These are phyloP conservation scores for Ophioderma brevispina DNA, from an alignment of 35 echinoderm and acorn worm genomes.

Conservation along the genomic window DNA sequence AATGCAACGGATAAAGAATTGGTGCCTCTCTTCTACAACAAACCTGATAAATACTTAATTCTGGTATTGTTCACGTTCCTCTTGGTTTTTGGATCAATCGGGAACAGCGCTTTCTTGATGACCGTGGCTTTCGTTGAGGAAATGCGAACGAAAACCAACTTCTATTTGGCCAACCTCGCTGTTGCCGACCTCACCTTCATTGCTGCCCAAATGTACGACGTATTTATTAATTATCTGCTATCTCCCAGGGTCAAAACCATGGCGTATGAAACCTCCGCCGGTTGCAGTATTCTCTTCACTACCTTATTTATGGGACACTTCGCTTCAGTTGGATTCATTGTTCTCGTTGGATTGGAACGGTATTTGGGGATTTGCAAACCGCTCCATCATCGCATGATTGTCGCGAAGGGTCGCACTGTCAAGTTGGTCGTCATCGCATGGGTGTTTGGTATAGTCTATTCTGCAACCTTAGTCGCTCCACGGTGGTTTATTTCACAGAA, in stretches of 20 bases:
- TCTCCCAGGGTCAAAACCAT: slow-evolving; percentile 22
- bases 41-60: slow-evolving; percentile 5
- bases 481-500: not conserved
- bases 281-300: not conserved
- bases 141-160: slow-evolving; percentile 90
- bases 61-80: slow-evolving; percentile 37
- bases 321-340: not conserved
- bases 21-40: slow-evolving; percentile 18
- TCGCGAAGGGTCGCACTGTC: not conserved
- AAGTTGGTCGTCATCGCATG: not conserved
- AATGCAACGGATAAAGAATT: not conserved
- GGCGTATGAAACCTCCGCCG: not conserved
- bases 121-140: slow-evolving; percentile 65
- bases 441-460: not conserved
- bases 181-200: slow-evolving; percentile 82
- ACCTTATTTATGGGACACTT: not conserved
- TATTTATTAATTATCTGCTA: slow-evolving; percentile 46
- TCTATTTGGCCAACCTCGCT: slow-evolving; percentile 82
- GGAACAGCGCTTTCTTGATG: slow-evolving; percentile 81
- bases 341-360: not conserved
- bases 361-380: not conserved
- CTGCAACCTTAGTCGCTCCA: not conserved
- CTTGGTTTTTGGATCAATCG: slow-evolving; percentile 51
- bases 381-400: not conserved
- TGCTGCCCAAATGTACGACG: slow-evolving; percentile 66